Base-by-base conservation (phyloP, 2,888 invertebrate genomes). In the Halictus ligatus region DNA sequence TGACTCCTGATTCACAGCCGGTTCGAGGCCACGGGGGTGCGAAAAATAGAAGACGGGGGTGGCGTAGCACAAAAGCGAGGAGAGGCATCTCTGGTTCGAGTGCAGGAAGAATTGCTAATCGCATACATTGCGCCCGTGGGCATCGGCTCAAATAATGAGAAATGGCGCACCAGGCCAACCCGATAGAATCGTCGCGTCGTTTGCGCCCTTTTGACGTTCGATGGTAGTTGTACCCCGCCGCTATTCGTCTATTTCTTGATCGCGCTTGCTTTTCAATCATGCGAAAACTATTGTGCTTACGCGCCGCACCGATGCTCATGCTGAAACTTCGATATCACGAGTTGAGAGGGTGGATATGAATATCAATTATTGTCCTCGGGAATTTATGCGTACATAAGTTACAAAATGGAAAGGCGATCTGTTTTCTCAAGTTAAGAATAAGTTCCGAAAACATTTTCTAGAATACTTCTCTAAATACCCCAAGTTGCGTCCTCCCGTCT, bases 1-100 rank as follows among this genome's bases (percentile, higher is more conserved):
- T 83, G 89, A 90, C 91, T 91, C 89, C 91, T 91, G 91, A 91
- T 89, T 91, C 91, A 91, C 86, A 71, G 77, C 60, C 87, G 35
- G 71, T 79, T 74, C 85, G 87, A 84, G 84, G 73, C 82, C 81
- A 46, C 46, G 73, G 76, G 78, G 88, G 79, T 81, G 80, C 86
- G 86, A 88, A 86, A 88, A 88, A 89, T 89, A 80, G 85, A 81
- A 78, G 78, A 77, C 78, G 74, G 79, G 80, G 86, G 60, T 78
- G 88, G 80, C 72, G 21, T 18, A 18, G 75, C 15, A 83, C 88
- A 78, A 78, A 80, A 78, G 85, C 79, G 72, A 69, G 3, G 54
- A 78, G 58, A 80, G 79, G 82, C 79, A 80, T 83, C 87, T 75
- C 78, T 80, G 79, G 76, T 74, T 69, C 79, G 78, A 80, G 77